A percentile compares a stretch with the other conserved stretches of the same genome.
Evolutionary conservation across 2,888 invertebrate species (phyloP).

Genomic region (Xylota sylvarum): DNA sequence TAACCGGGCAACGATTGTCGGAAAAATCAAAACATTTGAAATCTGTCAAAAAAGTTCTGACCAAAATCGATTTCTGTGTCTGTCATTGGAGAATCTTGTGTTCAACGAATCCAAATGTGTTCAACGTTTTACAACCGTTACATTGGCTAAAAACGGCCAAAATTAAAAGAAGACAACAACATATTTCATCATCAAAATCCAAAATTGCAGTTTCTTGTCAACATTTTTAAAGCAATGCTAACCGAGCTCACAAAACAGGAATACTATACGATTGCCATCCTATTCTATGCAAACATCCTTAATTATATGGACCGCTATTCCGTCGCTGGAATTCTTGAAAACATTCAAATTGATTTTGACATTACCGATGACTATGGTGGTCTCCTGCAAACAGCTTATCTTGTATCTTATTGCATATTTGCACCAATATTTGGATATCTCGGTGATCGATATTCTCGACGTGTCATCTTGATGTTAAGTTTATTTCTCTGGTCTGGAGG

Average conservation of each 20-base stretch:
- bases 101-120: too few species aligned
- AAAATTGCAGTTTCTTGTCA: not conserved
- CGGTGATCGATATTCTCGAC: conserved; percentile 57
- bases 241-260: conserved; percentile 4
- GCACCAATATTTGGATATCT: conserved; percentile 64
- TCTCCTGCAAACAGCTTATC: conserved; percentile 62
- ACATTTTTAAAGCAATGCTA: conserved; percentile 5
- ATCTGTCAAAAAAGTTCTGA: too few species aligned
- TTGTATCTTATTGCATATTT: conserved; percentile 28
- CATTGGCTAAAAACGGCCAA: not conserved
- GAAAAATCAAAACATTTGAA: too few species aligned
- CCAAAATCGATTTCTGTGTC: too few species aligned
- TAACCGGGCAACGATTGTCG: too few species aligned
- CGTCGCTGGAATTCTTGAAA: conserved; percentile 49
- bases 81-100: too few species aligned
- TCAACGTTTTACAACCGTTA: not conserved
- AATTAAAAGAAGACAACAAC: not conserved
- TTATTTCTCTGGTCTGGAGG: conserved; percentile 48
- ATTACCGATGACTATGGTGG: conserved; percentile 56
- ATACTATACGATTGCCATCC: conserved; percentile 31
- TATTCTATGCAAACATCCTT: conserved; percentile 45
- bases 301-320: conserved; percentile 65
- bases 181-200: conserved; percentile 4
- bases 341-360: conserved; percentile 29
- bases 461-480: conserved; percentile 26